These are phyloP conservation scores for Synanthedon tipuliformis DNA, from an alignment of 2,888 invertebrate species.

Conservation along the genomic window DNA sequence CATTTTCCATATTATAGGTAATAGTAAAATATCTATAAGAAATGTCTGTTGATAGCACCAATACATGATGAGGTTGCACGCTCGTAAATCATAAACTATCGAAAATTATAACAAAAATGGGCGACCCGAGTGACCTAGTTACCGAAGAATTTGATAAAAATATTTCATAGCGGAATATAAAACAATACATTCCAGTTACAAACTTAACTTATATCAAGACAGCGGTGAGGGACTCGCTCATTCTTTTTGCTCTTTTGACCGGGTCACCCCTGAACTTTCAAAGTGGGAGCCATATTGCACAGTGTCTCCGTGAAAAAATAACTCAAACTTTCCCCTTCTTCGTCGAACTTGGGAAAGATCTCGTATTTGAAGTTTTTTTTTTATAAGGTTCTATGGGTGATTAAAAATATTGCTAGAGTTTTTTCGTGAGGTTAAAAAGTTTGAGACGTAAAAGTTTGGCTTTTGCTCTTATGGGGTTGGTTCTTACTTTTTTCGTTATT, in stretches of 20 bases:
- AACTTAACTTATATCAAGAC: slow-evolving; percentile 27
- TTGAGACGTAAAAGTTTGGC: too few relatives aligned
- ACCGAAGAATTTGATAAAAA: slow-evolving; percentile 3
- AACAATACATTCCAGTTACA: slow-evolving; percentile 15
- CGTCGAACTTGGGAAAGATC: slow-evolving; percentile 27
- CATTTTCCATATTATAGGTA: too few relatives aligned
- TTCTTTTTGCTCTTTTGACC: slow-evolving; percentile 45
- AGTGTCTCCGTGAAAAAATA: slow-evolving; percentile 41
- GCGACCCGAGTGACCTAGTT: slow-evolving; percentile 2
- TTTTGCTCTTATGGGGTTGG: too few relatives aligned
- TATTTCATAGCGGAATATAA: slow-evolving; percentile 1
- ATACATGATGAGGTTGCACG: too few relatives aligned
- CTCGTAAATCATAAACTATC: background rate
- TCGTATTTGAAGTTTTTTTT: slow-evolving; percentile 21
- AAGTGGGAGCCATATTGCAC: slow-evolving; percentile 40
- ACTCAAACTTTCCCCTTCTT: slow-evolving; percentile 30
- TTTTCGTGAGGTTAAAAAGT: background rate
- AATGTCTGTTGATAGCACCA: too few relatives aligned
- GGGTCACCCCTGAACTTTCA: slow-evolving; percentile 37
- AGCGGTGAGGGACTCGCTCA: slow-evolving; percentile 32
- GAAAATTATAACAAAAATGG: background rate
- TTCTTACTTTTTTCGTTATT: too few relatives aligned
- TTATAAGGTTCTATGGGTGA: background rate
- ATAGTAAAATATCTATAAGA: too few relatives aligned
- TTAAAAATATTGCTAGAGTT: background rate